A percentile compares a stretch with the other conserved stretches of the same genome.
phyloP scores from a whole-genome alignment of 2,888 invertebrate genomes.

The Polydrusus cervinus region DNA sequence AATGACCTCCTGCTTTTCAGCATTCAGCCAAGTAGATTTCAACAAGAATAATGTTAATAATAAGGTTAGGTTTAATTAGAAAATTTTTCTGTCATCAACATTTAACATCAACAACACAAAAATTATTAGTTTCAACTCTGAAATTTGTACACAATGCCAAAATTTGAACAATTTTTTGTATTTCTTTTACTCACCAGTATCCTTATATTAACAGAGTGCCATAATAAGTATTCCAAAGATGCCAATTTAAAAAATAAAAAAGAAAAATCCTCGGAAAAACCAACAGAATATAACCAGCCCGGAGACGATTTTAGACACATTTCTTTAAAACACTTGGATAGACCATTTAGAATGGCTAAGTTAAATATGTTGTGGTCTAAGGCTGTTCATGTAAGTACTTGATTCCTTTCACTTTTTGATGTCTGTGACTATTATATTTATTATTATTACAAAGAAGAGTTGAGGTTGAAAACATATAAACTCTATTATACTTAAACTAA shows the following conservation, averaged over 20 bases:
- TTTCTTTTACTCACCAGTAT: conserved; percentile 2
- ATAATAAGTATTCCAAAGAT: conserved; percentile 80
- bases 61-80: too few species aligned
- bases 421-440: too few species aligned
- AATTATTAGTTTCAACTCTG: neutral
- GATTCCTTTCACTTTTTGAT: neutral
- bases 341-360: conserved; percentile 93
- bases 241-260: conserved; percentile 71
- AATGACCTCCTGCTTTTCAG: too few species aligned
- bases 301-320: conserved; percentile 65
- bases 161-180: neutral
- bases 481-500: too few species aligned
- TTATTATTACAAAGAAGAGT: too few species aligned
- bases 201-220: conserved; percentile 37
- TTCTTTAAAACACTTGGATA: conserved; percentile 81
- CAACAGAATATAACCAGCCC: conserved; percentile 59
- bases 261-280: too few species aligned
- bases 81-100: neutral
- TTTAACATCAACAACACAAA: too few species aligned
- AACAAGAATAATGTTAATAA: too few species aligned
- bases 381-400: conserved; percentile 84
- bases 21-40: too few species aligned
- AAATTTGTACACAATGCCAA: conserved; percentile 7
- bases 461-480: too few species aligned
- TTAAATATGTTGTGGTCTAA: conserved; percentile 92